Evolutionary conservation across 2,888 invertebrate species (phyloP).

Genomic region (Drosophila nr. medialis): DNA sequence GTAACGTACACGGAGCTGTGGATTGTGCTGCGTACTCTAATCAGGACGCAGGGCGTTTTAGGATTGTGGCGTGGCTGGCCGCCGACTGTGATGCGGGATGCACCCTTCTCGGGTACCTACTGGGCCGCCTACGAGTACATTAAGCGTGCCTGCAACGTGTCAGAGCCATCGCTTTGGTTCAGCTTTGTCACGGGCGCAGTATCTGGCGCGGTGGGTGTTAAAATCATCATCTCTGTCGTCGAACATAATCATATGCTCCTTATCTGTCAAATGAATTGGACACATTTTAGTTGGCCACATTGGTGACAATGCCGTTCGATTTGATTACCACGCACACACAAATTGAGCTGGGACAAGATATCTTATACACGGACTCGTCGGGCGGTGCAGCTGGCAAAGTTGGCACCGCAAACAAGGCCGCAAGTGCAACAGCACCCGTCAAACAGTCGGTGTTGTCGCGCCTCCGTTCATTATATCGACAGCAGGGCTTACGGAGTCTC

Average conservation of each 20-base stretch:
- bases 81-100: slow-evolving; percentile 70
- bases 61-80: slow-evolving; percentile 91
- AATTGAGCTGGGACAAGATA: slow-evolving; percentile 68
- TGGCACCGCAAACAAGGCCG: background rate
- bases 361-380: slow-evolving; percentile 42
- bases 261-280: background rate
- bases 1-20: slow-evolving; percentile 88
- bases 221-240: background rate
- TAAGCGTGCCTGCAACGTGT: slow-evolving; percentile 86
- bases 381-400: background rate
- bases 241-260: background rate
- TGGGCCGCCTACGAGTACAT: slow-evolving; percentile 94
- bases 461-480: slow-evolving; percentile 45
- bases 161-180: slow-evolving; percentile 60
- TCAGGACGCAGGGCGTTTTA: slow-evolving; percentile 88
- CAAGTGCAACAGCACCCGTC: background rate
- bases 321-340: slow-evolving; percentile 69
- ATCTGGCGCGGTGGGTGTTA: slow-evolving; percentile 61
- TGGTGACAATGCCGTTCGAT: slow-evolving; percentile 73
- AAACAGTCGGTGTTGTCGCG: slow-evolving; percentile 51
- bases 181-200: slow-evolving; percentile 65
- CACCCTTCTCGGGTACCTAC: slow-evolving; percentile 89
- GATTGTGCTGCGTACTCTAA: slow-evolving; percentile 86
- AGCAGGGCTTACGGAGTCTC: slow-evolving; percentile 58
- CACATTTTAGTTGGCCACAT: slow-evolving; percentile 57